Percentiles rank a stretch among this genome's conserved stretches.
phyloP scores from a whole-genome alignment of 1,140 invertebrate species.

The Drosophila fuyamai region DNA sequence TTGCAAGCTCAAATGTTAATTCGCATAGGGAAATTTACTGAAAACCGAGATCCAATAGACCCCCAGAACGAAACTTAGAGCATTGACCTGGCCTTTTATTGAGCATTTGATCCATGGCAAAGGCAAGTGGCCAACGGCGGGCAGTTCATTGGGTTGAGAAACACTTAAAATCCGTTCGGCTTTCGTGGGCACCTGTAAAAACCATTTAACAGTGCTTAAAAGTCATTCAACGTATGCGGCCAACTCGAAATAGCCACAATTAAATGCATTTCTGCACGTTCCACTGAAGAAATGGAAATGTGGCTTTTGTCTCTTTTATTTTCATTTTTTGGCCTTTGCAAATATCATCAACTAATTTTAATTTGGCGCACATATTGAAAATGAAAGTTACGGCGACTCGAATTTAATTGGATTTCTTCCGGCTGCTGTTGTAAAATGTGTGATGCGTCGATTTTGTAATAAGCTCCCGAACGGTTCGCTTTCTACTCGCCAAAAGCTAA shows the following conservation, averaged over 20 bases:
- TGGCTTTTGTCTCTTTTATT: slow-evolving; percentile 22
- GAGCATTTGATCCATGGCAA: slow-evolving; percentile 9
- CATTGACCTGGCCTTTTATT: slow-evolving; percentile 16
- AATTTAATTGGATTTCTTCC: slow-evolving; percentile 75
- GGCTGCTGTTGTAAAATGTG: slow-evolving; percentile 43
- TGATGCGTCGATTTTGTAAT: slow-evolving; percentile 75
- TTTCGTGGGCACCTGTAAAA: slow-evolving; percentile 61
- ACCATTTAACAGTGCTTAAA: slow-evolving; percentile 57
- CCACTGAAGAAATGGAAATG: slow-evolving; percentile 40
- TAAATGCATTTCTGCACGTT: slow-evolving; percentile 80
- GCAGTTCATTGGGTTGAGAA: slow-evolving; percentile 41
- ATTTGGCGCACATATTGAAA: slow-evolving; percentile 81
- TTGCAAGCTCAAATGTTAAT: slow-evolving; percentile 5
- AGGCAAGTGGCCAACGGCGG: slow-evolving; percentile 1
- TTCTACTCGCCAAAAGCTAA: slow-evolving; percentile 60
- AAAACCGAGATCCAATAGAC: background rate
- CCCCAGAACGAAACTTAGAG: slow-evolving; percentile 16
- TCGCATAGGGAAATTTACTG: background rate
- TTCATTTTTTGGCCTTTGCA: slow-evolving; percentile 29
- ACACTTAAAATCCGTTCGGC: slow-evolving; percentile 50
- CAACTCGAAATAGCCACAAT: slow-evolving; percentile 61
- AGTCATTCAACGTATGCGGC: slow-evolving; percentile 65
- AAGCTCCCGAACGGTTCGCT: slow-evolving; percentile 43
- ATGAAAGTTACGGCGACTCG: slow-evolving; percentile 75
- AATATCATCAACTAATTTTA: slow-evolving; percentile 66